Percentiles rank a stretch among this genome's conserved stretches.
Conservation (phyloP, 2,888 invertebrate genomes). For the Loripinus fragilis region DNA sequence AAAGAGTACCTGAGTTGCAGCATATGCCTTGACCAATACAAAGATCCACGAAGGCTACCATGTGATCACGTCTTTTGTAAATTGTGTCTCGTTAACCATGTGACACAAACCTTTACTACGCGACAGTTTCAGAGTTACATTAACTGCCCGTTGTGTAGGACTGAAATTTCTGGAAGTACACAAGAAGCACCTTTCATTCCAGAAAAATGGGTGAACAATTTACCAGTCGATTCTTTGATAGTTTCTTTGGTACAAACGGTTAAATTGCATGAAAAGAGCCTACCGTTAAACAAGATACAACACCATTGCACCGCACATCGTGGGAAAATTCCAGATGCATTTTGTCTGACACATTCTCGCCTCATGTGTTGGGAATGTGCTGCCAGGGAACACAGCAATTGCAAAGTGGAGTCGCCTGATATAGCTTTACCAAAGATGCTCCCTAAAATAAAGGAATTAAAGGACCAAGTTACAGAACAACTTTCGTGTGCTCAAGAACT, state of each 20-base stretch:
- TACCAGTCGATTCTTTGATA: slow-evolving; percentile 40
- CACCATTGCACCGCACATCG: slow-evolving; percentile 32
- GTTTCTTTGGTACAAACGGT: slow-evolving; percentile 38
- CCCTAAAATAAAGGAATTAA: slow-evolving; percentile 32
- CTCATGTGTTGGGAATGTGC: slow-evolving; percentile 54
- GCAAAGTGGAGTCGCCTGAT: slow-evolving; percentile 39
- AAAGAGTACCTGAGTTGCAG: slow-evolving; percentile 48
- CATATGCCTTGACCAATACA: slow-evolving; percentile 46
- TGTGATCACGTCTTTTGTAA: slow-evolving; percentile 51
- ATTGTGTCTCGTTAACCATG: slow-evolving; percentile 35
- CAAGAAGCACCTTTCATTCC: slow-evolving; percentile 19
- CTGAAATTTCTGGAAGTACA: neutral
- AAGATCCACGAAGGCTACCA: slow-evolving; percentile 36
- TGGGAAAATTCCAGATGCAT: slow-evolving; percentile 40
- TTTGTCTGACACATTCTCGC: slow-evolving; percentile 48
- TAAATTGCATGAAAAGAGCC: slow-evolving; percentile 22
- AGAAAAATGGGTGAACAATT: slow-evolving; percentile 29
- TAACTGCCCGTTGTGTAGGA: slow-evolving; percentile 45
- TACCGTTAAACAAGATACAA: slow-evolving; percentile 13
- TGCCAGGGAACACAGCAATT: slow-evolving; percentile 38
- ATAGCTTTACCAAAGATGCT: slow-evolving; percentile 33
- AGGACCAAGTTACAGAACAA: slow-evolving; percentile 14
- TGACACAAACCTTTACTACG: slow-evolving; percentile 19
- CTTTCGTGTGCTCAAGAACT: slow-evolving; percentile 35
- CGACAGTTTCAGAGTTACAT: slow-evolving; percentile 11